A percentile compares a stretch with the other conserved stretches of the same genome.
These are phyloP conservation scores for Lucifuga dentata DNA, from an alignment of 2,113 vertebrate species.

Conservation along the genomic window DNA sequence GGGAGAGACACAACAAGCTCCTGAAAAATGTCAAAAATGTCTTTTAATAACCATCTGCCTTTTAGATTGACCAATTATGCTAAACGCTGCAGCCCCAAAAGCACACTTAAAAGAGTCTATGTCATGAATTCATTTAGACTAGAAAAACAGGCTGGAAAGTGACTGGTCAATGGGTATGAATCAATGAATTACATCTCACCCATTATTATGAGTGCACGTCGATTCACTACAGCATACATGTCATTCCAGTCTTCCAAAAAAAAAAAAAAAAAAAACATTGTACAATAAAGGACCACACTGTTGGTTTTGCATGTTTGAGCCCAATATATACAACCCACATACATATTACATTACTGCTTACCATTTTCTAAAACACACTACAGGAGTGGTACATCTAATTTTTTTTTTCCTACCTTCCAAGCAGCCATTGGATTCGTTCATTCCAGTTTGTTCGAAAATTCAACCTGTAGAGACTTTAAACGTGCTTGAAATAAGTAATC, in stretches of 20 bases:
- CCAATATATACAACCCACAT: too few species aligned
- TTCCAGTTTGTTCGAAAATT: too few species aligned
- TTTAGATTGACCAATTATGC: constrained; percentile 65
- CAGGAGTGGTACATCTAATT: too few species aligned
- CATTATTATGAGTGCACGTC: background rate
- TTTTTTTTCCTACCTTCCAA: too few species aligned
- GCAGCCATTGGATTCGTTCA: too few species aligned
- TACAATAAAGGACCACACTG: too few species aligned
- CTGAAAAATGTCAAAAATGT: constrained; percentile 43
- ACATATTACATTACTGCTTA: too few species aligned
- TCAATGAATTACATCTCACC: background rate
- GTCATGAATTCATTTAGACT: constrained; percentile 58
- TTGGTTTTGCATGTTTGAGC: too few species aligned
- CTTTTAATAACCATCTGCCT: constrained; percentile 62
- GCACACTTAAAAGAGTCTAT: constrained; percentile 38
- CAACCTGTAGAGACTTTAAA: too few species aligned
- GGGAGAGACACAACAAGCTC: constrained; percentile 28
- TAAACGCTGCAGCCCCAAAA: constrained; percentile 44
- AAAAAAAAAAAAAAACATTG: too few species aligned
- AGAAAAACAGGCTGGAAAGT: constrained; percentile 26
- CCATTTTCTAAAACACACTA: too few species aligned
- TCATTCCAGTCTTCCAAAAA: background rate
- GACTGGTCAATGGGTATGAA: constrained; percentile 27
- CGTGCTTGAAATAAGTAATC: too few species aligned
- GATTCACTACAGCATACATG: background rate